These are phyloP conservation scores for Pristionchus fissidentatus DNA, from an alignment of 2,888 invertebrate species.

Conservation along the genomic window DNA sequence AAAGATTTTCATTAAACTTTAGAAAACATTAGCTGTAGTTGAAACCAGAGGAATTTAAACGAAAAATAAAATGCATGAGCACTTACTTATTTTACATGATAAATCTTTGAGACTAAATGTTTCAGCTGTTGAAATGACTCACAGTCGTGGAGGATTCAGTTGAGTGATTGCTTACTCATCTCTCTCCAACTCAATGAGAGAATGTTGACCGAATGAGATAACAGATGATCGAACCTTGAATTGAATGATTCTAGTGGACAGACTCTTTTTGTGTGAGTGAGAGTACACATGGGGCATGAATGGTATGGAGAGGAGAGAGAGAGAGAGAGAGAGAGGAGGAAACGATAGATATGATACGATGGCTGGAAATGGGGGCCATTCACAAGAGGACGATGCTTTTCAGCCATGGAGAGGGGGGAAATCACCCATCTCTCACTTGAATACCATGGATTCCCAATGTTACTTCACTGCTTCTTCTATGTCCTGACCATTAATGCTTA, in stretches of 20 bases:
- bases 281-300: slow-evolving; percentile 19
- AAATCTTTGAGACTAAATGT: too few species aligned
- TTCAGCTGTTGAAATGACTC: neutral
- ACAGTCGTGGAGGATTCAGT: neutral
- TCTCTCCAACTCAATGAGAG: neutral
- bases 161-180: neutral
- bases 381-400: neutral
- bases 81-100: too few species aligned
- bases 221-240: too few species aligned
- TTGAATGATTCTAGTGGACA: slow-evolving; percentile 27
- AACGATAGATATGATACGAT: neutral
- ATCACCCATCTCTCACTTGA: neutral
- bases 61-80: too few species aligned
- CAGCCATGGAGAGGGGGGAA: neutral
- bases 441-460: too few species aligned
- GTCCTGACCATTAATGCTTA: too few species aligned
- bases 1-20: too few species aligned
- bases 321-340: neutral
- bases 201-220: slow-evolving; percentile 5
- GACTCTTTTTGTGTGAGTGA: slow-evolving; percentile 30
- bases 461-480: neutral
- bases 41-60: too few species aligned
- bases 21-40: too few species aligned
- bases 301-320: slow-evolving; percentile 24
- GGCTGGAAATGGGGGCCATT: slow-evolving; percentile 9